Evolutionary conservation across 1,140 invertebrate genomes (phyloP).

Genomic region (Drosophila kikkawai): DNA sequence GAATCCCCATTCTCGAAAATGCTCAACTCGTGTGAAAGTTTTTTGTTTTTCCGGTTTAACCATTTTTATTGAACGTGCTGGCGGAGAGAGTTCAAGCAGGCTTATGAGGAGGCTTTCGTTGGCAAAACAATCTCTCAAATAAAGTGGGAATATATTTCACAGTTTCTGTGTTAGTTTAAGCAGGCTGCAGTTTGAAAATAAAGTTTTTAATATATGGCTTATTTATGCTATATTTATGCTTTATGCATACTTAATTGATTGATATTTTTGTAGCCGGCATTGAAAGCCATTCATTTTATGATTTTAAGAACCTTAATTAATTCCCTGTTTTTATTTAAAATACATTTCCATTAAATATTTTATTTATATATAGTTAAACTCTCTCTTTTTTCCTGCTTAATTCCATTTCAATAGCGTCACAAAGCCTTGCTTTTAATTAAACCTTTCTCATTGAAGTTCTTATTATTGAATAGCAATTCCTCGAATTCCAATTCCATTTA

Average conservation of each 20-base stretch:
- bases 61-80: conserved; percentile 41
- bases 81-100: conserved; percentile 14
- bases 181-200: not conserved
- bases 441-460: not conserved
- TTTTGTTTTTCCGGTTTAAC: conserved; percentile 36
- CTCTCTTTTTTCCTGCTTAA: not conserved
- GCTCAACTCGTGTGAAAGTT: conserved; percentile 40
- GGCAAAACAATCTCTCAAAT: conserved; percentile 36
- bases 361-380: not conserved
- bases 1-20: conserved; percentile 15
- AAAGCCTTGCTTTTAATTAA: conserved; percentile 16
- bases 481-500: conserved; percentile 15
- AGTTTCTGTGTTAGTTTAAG: not conserved
- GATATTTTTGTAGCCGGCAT: not conserved
- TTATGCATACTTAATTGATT: not conserved
- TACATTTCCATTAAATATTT: not conserved
- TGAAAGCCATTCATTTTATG: not conserved
- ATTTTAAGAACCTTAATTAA: not conserved
- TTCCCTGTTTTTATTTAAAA: not conserved
- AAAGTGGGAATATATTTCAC: conserved; percentile 12
- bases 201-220: not conserved
- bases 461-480: not conserved
- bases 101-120: conserved; percentile 30
- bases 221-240: not conserved
- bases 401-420: not conserved